Conservation (phyloP, 2,113 vertebrate genomes). For the Rissa tridactyla region DNA sequence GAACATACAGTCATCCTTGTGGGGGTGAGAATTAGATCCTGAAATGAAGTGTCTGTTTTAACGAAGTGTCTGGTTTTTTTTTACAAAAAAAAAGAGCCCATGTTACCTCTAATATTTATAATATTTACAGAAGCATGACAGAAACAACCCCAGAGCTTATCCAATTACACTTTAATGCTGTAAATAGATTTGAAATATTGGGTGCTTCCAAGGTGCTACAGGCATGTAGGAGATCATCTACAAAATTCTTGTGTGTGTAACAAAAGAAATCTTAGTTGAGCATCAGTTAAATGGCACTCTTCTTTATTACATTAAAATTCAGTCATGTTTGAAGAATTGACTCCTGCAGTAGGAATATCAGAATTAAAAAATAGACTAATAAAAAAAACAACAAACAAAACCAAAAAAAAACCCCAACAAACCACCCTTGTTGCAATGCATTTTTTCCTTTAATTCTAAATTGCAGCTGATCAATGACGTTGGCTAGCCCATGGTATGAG, state of each 20-base stretch:
- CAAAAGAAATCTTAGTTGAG: not conserved
- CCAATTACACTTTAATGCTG: not conserved
- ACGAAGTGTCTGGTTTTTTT: not conserved
- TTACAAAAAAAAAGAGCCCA: not conserved
- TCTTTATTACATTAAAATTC: not conserved
- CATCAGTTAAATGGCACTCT: not conserved
- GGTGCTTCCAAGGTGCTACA: not conserved
- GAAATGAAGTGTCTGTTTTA: not conserved
- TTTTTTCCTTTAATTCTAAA: not conserved
- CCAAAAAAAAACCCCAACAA: too few species aligned
- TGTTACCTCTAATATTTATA: not conserved
- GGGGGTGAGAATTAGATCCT: not conserved
- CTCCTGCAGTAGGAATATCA: not conserved
- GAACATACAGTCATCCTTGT: not conserved
- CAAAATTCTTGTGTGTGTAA: not conserved
- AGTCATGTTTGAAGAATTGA: not conserved
- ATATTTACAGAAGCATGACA: not conserved
- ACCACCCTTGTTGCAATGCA: not conserved
- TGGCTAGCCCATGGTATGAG: not conserved
- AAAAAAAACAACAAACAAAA: not conserved
- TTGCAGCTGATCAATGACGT: not conserved
- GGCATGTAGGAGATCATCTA: fast-evolving
- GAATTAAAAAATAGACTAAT: not conserved
- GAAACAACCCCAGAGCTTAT: not conserved
- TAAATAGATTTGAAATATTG: not conserved